A percentile compares a stretch with the other conserved stretches of the same genome.
phyloP scores from a whole-genome alignment of 2,888 invertebrate genomes.

The Mycalesis mineus region DNA sequence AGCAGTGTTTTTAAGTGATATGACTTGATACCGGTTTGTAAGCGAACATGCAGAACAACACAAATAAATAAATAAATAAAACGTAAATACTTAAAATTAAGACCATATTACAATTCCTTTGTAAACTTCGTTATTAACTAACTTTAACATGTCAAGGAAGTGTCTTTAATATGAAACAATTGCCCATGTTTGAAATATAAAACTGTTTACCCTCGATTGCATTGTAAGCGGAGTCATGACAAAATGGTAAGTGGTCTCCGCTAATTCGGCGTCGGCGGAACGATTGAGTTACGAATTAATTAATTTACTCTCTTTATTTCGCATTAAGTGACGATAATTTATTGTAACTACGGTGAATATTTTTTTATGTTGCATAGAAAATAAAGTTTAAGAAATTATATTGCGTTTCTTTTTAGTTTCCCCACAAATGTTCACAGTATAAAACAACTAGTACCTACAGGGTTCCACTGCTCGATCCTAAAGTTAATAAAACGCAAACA shows the following conservation, averaged over 20 bases:
- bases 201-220: conserved; percentile 7
- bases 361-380: conserved; percentile 80
- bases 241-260: conserved; percentile 44
- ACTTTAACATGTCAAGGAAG: neutral
- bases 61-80: too few species aligned
- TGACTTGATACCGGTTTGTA: neutral
- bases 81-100: too few species aligned
- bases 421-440: too few species aligned
- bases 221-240: conserved; percentile 44
- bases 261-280: conserved; percentile 38
- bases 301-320: conserved; percentile 69
- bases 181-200: conserved; percentile 9
- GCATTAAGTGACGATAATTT: conserved; percentile 76
- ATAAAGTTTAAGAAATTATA: conserved; percentile 75
- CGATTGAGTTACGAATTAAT: conserved; percentile 58
- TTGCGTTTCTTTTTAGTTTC: conserved; percentile 35
- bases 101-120: too few species aligned
- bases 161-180: conserved; percentile 17
- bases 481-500: too few species aligned
- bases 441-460: too few species aligned
- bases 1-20: neutral
- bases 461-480: too few species aligned
- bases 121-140: neutral
- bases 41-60: too few species aligned
- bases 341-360: conserved; percentile 78